Base-by-base conservation (phyloP, 2,113 vertebrate species). In the Tachysurus vachellii region DNA sequence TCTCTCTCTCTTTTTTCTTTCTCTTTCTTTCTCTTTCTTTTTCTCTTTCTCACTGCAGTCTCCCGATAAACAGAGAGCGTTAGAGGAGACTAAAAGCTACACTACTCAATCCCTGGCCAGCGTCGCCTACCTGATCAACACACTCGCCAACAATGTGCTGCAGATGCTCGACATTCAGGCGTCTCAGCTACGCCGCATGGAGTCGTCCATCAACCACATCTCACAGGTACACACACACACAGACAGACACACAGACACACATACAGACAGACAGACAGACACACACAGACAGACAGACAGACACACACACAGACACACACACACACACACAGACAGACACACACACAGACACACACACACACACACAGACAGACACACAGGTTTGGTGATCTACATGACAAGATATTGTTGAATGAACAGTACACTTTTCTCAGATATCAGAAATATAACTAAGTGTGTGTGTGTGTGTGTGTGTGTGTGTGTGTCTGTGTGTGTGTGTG, bases 41-140 rank as follows among this genome's bases (percentile, higher is more conserved):
- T 9, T 90, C 84, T 70, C 54, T 84, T 80, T 47, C 26, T 53
- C 59, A 90, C 87, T 88, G 31, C 86, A 99, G 98, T 97, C 97
- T 89, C 93, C 97, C 91, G 98, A 99, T 94, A 99, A 99, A 93
- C 96, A 98, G 92, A 93, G 98, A 93, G 98, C 98, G 57, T 94
- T 99, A 91, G 98, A 99, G 94, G 98, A 99, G 96, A 99, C 98
- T 93, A 99, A 99, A 96, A 98, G 97, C 91, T 99, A 99, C 93
- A 99, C 98, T 62, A 99, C 98, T 4, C 98, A 99, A 95, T 99
- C 98, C 7, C 94, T 99, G 96, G 98, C 98, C 89, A 99, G 98
- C 19, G 98, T 99, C 77, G 98, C 98, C 88, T 99, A 99, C 94
- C 94, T 99, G 96, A 99, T 99, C 95, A 99, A 99, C 95, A 99